These are phyloP conservation scores for Epinotia nisella DNA, from an alignment of 2,888 invertebrate genomes.

Conservation along the genomic window DNA sequence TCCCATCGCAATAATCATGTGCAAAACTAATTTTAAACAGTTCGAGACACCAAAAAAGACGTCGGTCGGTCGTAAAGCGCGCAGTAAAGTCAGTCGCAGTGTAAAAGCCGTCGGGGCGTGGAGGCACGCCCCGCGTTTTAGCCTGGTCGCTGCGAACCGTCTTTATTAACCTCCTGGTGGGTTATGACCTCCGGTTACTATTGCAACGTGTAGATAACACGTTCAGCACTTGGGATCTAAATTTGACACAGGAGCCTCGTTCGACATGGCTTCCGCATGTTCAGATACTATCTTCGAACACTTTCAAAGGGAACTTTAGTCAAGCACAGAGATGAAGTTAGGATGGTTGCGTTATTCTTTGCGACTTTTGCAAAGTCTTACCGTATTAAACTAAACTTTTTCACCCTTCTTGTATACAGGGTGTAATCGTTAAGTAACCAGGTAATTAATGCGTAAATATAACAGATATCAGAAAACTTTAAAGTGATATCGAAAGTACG, in stretches of 20 bases:
- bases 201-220: constrained; percentile 39
- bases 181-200: constrained; percentile 59
- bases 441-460: too few species aligned
- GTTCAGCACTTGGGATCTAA: constrained; percentile 31
- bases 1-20: constrained; percentile 43
- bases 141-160: constrained; percentile 53
- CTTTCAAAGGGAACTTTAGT: not conserved
- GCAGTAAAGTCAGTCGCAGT: constrained; percentile 69
- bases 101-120: constrained; percentile 73
- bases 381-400: too few species aligned
- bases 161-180: constrained; percentile 74
- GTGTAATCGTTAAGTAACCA: too few species aligned
- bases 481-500: too few species aligned
- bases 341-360: not conserved
- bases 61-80: constrained; percentile 68
- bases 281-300: not conserved
- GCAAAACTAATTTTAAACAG: constrained; percentile 53
- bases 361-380: not conserved
- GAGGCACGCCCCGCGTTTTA: constrained; percentile 76
- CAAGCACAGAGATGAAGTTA: not conserved
- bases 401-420: too few species aligned
- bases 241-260: constrained; percentile 11
- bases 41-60: constrained; percentile 70
- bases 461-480: too few species aligned
- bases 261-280: constrained; percentile 9